Evolutionary conservation across 2,113 vertebrate species (phyloP).

Genomic region (Nibea coibor): DNA sequence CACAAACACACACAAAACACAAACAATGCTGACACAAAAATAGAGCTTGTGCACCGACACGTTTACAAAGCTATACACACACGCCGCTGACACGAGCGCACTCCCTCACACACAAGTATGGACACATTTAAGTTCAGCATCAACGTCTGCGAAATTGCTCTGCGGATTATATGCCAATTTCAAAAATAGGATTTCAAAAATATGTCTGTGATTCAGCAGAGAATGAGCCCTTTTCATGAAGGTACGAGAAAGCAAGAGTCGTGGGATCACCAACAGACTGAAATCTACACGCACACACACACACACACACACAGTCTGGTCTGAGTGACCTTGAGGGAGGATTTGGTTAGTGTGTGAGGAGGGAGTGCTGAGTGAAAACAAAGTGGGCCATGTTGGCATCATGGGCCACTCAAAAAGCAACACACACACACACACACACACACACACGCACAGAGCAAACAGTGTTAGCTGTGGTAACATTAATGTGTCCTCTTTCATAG

Average conservation of each 20-base stretch:
- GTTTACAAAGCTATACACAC: constrained; percentile 20
- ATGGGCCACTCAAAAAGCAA: constrained; percentile 39
- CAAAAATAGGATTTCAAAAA: constrained; percentile 65
- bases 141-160: constrained; percentile 49
- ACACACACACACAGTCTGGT: constrained; percentile 51
- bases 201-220: constrained; percentile 46
- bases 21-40: constrained; percentile 59
- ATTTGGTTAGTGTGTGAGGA: constrained; percentile 63
- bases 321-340: constrained; percentile 72
- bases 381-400: constrained; percentile 75
- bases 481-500: constrained; percentile 82
- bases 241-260: constrained; percentile 53
- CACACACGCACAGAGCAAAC: constrained; percentile 53
- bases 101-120: constrained; percentile 8
- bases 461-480: constrained; percentile 69
- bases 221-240: constrained; percentile 71
- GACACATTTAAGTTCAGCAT: constrained; percentile 43
- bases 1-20: constrained; percentile 36
- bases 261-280: constrained; percentile 42
- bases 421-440: constrained; percentile 46
- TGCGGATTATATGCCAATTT: constrained; percentile 53
- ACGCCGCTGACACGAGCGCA: constrained; percentile 11
- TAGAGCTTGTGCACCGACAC: constrained; percentile 1
- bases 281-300: constrained; percentile 39
- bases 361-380: constrained; percentile 57